Evolutionary conservation across 2,888 invertebrate species (phyloP), one percentile per base, ranked within the genome.

Genomic region (Meganola albula): DNA sequence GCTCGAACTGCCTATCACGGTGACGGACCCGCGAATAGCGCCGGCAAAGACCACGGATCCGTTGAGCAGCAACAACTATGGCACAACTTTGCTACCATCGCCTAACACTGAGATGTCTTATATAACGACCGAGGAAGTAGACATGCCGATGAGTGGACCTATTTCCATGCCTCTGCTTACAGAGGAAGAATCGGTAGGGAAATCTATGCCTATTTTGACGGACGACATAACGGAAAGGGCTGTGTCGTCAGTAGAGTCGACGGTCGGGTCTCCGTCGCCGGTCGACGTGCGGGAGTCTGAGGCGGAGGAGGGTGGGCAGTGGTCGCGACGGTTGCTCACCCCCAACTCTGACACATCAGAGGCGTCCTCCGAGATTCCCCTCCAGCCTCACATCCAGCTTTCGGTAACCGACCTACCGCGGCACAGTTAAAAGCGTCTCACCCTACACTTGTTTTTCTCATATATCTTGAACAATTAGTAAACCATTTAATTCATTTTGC

Each of bases 11-110:
- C 93, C 93, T 7, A 92, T 93, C 28, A 93, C 93, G 0, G 90
- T 93, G 10, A 92, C 93, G 1, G 91, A 93, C 75, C 92, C 93
- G 10, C 89, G 89, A 40, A 92, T 93, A 57, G 89, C 91, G 8
- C 89, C 89, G 27, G 45, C 30, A 3, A 78, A 77, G 48, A 75
- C 76, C 1, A 69, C 79, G 3, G 75, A 77, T 40, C 82, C 86
- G n/a, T 54, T 80, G 22, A 66, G 70, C 39, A 62, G 60, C 36
- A 63, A 53, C 12, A 63, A 64, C 26, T 75, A 73, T 39, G 63
- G 68, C 13, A 69, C 70, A 40, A 63, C 63, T 10, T 35, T 66
- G 20, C 27, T 67, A 7, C 48, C 72, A 1, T 74, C 79, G 16
- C 68, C 73, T 4, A 84, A 43, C 68, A 76, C 80, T 1, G 82